Evolutionary conservation across 2,888 invertebrate species (phyloP), one percentile per base, ranked within the genome.

Genomic region (Spisula solida): DNA sequence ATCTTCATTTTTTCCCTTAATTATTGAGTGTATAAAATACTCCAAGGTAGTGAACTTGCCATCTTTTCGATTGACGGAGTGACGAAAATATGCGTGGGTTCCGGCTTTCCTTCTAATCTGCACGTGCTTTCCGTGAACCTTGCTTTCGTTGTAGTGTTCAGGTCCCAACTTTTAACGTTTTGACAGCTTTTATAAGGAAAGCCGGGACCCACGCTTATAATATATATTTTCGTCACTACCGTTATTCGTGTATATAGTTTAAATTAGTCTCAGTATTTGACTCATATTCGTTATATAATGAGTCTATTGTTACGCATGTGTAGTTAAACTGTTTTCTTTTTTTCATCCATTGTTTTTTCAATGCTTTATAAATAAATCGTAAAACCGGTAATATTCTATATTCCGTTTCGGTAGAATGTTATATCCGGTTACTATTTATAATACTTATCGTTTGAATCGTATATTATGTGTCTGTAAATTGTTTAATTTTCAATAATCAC

Each of bases 121-220:
- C 55, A 55, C 55, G 14, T 55, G 55, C 55, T 55, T 55, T 55
- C 55, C 55, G 20, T 14, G 55, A 55, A 55, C 55, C 55, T 14
- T 55, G 55, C 55, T 55, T 55, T 20, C 20, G 55, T 55, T 55
- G 55, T 55, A 55, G 14, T 55, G 55, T 55, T 55, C 20, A 55
- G 41, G 41, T 41, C 41, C 41, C 41, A 41, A 55, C 55, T 55
- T 55, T 55, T 18, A 55, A 55, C 55, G 55, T 55, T 55, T 55
- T 55, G 55, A 55, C 55, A 55, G 55, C 55, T 55, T 55, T 55
- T 55, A 55, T 55, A 55, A 55, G 55, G 55, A 55, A 55, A 55
- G 55, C 55, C 55, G 55, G 55, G 55, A 55, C 55, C 55, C 55
- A 55, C 55, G 55, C 55, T 55, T 55, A 55, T 55, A 55, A 55